Evolutionary conservation across 2,113 vertebrate species (phyloP).

Genomic region (Eurystomus gularis): DNA sequence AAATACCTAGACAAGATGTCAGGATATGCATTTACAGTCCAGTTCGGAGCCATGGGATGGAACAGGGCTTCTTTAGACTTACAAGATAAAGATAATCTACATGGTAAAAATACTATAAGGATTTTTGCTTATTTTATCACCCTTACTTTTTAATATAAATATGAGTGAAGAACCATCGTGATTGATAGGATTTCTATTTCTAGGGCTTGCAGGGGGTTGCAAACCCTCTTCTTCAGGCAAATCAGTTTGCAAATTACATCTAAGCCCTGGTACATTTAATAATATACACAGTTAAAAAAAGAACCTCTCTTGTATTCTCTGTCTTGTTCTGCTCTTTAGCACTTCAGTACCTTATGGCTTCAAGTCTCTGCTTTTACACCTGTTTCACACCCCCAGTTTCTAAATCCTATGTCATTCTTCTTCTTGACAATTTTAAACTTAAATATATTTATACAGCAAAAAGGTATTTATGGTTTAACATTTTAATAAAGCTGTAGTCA

Average conservation of each 20-base stretch:
- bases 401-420: conserved; percentile 8
- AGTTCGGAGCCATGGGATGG: neutral
- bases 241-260: neutral
- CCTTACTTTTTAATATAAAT: neutral
- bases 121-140: neutral
- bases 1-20: neutral
- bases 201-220: neutral
- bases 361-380: conserved; percentile 7
- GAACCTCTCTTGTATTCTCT: neutral
- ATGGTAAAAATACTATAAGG: neutral
- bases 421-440: neutral
- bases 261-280: neutral
- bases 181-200: conserved; percentile 23
- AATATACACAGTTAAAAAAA: conserved; percentile 20
- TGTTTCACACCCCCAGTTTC: neutral
- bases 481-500: conserved; percentile 25
- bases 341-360: neutral
- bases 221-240: conserved; percentile 2
- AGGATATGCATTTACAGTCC: neutral
- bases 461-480: neutral
- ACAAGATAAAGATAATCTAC: neutral
- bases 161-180: neutral
- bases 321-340: conserved; percentile 1
- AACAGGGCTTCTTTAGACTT: neutral
- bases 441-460: neutral